phyloP scores from a whole-genome alignment of 2,888 invertebrate species.

The Lingula anatina region DNA sequence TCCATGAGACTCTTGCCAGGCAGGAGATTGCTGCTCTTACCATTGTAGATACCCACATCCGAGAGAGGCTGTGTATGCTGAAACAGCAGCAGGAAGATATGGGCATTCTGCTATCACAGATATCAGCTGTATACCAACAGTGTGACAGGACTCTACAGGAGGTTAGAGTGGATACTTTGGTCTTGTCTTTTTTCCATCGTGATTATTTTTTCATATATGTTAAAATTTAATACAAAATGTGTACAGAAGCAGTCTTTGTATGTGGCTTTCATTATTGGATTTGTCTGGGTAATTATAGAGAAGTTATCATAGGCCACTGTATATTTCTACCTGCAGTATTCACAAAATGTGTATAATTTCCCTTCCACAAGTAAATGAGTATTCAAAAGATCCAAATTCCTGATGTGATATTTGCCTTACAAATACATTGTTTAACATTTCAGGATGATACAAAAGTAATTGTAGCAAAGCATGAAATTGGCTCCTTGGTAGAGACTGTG shows the following conservation, averaged over 20 bases:
- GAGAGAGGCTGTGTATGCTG: conserved; percentile 56
- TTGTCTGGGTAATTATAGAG: neutral
- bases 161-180: conserved; percentile 14
- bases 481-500: conserved; percentile 55
- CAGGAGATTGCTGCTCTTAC: conserved; percentile 58
- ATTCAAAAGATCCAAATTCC: too few species aligned
- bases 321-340: neutral
- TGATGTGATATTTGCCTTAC: too few species aligned
- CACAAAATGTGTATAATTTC: neutral
- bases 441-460: conserved; percentile 57
- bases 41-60: conserved; percentile 58
- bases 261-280: too few species aligned
- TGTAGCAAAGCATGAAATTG: conserved; percentile 55
- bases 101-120: conserved; percentile 55
- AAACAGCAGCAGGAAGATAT: conserved; percentile 59
- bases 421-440: neutral
- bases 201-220: too few species aligned
- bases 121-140: conserved; percentile 58
- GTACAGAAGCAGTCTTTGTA: too few species aligned
- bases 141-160: conserved; percentile 57
- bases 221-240: too few species aligned
- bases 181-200: neutral
- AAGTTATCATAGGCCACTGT: neutral
- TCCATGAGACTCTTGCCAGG: conserved; percentile 55
- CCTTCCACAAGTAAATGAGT: too few species aligned